Base-by-base conservation (phyloP, 2,113 vertebrate genomes). In the Falco punctatus region DNA sequence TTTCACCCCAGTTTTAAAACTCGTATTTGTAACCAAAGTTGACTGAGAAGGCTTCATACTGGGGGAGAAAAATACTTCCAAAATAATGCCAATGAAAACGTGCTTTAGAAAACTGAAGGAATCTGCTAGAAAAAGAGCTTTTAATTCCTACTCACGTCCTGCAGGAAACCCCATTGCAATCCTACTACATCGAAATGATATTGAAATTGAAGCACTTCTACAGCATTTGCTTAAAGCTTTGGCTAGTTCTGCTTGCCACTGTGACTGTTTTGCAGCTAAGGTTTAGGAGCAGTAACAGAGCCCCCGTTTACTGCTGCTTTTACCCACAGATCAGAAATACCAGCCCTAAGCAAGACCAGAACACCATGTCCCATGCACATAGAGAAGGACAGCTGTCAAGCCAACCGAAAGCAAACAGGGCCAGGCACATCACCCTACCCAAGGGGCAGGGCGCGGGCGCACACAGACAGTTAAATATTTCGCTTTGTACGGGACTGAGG, bases 1-100 rank as follows among this genome's bases (percentile, higher is more conserved):
- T 91, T 92, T 85, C 70, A 79, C 62, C 35, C 27, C 52, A 75
- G 71, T 79, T 94, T 91, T 94, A 81, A 87, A 96, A 94, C n/a
- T 77, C 52, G 1, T 44, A 84, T 94, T 81, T 88, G 93, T 90
- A 96, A 96, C 81, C 70, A 51, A 87, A 92, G 70, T 40, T 90
- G 93, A 95, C 42, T 55, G 79, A 94, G 82, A 42, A 86, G 81
- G 64, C 30, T 94, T 94, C 64, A 58, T 46, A 85, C 11, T 42
- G 14, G 4, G 22, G 44, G 40, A 95, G 64, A 95, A 94, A 93
- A 96, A 96, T 90, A 57, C 42, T 81, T 88, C 66, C 57, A 92
- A 91, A 96, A 94, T 80, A 93, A 88, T 61, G 40, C 27, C 66
- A 90, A 51, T 78, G 75, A 69, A 94, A 91, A 52, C 0, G 2